These are phyloP conservation scores for Prionailurus bengalensis DNA, from an alignment of 2,113 vertebrate genomes.

Conservation along the genomic window DNA sequence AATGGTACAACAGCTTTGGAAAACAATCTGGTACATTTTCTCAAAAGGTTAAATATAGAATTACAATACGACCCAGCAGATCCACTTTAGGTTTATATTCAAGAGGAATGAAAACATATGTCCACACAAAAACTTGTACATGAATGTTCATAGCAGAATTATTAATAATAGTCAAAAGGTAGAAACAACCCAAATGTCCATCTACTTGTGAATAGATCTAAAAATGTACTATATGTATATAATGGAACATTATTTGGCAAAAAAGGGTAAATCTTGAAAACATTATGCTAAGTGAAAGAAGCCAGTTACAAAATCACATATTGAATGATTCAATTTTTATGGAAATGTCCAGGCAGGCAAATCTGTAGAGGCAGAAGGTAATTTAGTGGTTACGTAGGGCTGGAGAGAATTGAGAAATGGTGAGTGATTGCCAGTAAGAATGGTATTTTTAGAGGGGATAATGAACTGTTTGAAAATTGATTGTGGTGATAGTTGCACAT, in stretches of 20 bases:
- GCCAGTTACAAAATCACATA: background rate
- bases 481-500: background rate
- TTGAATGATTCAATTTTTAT: background rate
- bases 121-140: background rate
- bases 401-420: background rate
- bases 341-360: background rate
- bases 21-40: background rate
- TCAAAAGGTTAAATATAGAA: conserved; percentile 16
- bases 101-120: conserved; percentile 18
- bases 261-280: conserved; percentile 13
- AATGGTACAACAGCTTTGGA: background rate
- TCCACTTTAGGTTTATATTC: background rate
- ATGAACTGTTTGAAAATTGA: conserved; percentile 14
- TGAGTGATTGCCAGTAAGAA: background rate
- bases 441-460: background rate
- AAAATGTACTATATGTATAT: background rate
- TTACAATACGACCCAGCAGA: background rate
- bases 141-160: background rate
- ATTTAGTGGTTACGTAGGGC: background rate
- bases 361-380: background rate
- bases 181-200: conserved; percentile 13
- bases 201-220: background rate
- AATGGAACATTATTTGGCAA: background rate
- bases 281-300: background rate
- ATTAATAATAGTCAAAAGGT: background rate